A percentile compares a stretch with the other conserved stretches of the same genome.
These are phyloP conservation scores for Picathartes gymnocephalus DNA, from an alignment of 2,113 vertebrate genomes.

Conservation along the genomic window DNA sequence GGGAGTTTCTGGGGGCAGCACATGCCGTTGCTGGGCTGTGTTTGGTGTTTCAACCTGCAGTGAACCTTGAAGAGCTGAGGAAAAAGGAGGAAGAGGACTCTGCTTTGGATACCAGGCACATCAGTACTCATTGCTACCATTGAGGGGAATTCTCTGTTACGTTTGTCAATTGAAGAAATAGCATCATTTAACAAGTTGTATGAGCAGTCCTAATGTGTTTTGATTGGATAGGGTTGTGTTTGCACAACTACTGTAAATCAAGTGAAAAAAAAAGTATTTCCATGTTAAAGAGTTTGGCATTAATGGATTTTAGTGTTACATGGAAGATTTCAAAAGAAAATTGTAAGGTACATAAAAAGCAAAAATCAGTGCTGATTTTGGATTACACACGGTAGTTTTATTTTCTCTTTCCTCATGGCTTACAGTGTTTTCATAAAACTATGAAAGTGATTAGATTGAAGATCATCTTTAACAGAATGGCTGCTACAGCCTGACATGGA, in stretches of 20 bases:
- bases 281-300: background rate
- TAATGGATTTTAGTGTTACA: background rate
- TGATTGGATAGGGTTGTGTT: background rate
- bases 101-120: background rate
- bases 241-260: background rate
- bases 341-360: background rate
- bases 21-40: background rate
- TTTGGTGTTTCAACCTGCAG: background rate
- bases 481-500: background rate
- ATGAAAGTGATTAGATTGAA: background rate
- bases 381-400: background rate
- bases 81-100: background rate
- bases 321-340: background rate
- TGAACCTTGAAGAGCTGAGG: background rate
- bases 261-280: background rate
- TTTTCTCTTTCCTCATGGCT: background rate
- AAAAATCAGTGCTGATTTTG: background rate
- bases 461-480: background rate
- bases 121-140: background rate
- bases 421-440: background rate
- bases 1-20: background rate
- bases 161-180: background rate
- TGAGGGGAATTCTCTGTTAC: background rate
- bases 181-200: background rate
- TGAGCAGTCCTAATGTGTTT: background rate